Evolutionary conservation across 2,113 vertebrate genomes (phyloP), one percentile per base, ranked within the genome.

Genomic region (Salvelinus alpinus): DNA sequence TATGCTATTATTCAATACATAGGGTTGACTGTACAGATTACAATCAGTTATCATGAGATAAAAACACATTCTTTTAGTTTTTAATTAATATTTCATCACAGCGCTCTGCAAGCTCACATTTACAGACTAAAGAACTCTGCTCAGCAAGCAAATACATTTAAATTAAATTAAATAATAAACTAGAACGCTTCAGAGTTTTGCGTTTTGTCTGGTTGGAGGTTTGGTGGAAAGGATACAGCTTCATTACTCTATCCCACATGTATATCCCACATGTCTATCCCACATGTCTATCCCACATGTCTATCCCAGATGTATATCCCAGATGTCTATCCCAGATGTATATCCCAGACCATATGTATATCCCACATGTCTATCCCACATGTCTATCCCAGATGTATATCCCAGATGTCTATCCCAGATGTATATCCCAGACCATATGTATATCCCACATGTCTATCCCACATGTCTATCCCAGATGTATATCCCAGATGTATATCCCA

Each of bases 41-140:
- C 93, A 94, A 94, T 97, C 95, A 86, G 84, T 94, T 95, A 94
- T 95, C 95, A 95, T 94, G 91, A 93, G 93, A 95, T 95, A 94
- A 94, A 85, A 95, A 96, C 94, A 97, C 96, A 98, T 97, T 99
- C 94, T 92, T 96, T 95, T 86, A 96, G 94, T 90, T 90, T 90
- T 90, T 90, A 91, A 88, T 93, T 88, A 84, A 90, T 87, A 86
- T 84, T 44, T 44, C 97, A 93, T 97, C 97, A 99, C 97, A 96
- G 97, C 97, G 96, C 96, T 96, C 96, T 96, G 96, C 97, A 97
- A 98, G 96, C 96, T 97, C 97, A 99, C 98, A 95, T 98, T 95
- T 99, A 99, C 97, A 98, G 96, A 98, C 97, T 95, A 97, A 94
- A 97, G 95, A 97, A 98, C 96, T 96, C 94, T 96, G 97, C 96